Conservation (phyloP, 2,113 vertebrate species). For the Hassar affinis region DNA sequence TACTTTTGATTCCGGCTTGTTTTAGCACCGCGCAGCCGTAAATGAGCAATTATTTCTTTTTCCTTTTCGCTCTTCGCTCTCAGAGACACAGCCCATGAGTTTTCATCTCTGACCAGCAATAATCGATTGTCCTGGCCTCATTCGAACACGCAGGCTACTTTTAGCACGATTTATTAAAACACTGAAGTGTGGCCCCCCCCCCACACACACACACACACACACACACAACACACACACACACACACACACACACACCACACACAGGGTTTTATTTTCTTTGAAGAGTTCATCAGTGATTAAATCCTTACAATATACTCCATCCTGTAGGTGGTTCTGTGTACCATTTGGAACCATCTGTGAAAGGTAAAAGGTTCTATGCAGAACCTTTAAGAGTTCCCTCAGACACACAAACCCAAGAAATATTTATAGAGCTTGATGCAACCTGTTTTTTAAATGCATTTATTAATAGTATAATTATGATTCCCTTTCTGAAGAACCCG, state of each 20-base stretch:
- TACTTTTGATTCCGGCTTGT: constrained; percentile 6
- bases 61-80: not conserved
- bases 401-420: not conserved
- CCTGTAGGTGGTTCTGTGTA: not conserved
- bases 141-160: not conserved
- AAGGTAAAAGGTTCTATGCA: not conserved
- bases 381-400: not conserved
- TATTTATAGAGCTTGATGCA: too few species aligned
- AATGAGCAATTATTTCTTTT: constrained; percentile 29
- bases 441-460: not conserved
- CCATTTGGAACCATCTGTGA: not conserved
- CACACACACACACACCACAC: too few species aligned
- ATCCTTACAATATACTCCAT: not conserved
- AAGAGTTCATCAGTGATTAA: not conserved
- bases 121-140: not conserved
- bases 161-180: not conserved
- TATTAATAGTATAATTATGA: not conserved
- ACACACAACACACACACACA: not conserved
- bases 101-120: constrained; percentile 18
- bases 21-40: not conserved
- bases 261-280: too few species aligned
- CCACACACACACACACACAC: not conserved
- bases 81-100: not conserved
- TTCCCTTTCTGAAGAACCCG: too few species aligned
- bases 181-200: not conserved